phyloP scores from a whole-genome alignment of 1,140 invertebrate species.

The Atta cephalotes region DNA sequence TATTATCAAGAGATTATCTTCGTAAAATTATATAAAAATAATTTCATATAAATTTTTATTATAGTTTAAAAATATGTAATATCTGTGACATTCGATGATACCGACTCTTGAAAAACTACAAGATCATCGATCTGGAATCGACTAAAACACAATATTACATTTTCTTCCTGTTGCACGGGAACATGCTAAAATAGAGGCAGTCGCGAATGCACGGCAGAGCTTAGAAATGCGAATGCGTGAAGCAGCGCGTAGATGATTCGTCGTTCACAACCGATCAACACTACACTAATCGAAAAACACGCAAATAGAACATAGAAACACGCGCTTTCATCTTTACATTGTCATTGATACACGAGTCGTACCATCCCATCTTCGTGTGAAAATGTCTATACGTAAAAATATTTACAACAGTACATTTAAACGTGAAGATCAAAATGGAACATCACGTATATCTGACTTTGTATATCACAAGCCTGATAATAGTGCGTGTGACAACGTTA shows the following conservation, averaged over 20 bases:
- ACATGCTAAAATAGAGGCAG: constrained; percentile 73
- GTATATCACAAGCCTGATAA: constrained; percentile 1
- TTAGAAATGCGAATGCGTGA: constrained; percentile 72
- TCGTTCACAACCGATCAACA: constrained; percentile 56
- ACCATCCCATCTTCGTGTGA: constrained; percentile 2
- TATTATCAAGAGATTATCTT: background rate
- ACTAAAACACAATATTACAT: constrained; percentile 55
- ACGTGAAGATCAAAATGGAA: background rate
- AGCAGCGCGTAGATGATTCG: constrained; percentile 70
- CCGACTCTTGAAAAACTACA: constrained; percentile 31
- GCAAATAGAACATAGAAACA: constrained; percentile 69
- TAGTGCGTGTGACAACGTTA: constrained; percentile 36
- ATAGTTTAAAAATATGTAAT: background rate
- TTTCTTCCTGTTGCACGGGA: constrained; percentile 67
- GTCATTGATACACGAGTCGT: constrained; percentile 19
- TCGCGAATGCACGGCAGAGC: constrained; percentile 77
- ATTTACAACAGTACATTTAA: background rate
- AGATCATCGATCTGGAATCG: background rate
- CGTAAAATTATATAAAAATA: background rate
- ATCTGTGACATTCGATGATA: constrained; percentile 1
- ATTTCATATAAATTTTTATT: background rate
- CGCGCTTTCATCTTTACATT: constrained; percentile 51
- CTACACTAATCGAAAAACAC: constrained; percentile 51
- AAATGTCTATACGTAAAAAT: background rate
- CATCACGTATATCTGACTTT: constrained; percentile 28